These are phyloP conservation scores for Ashinkailepas kermadecensis DNA, from an alignment of 2,888 invertebrate genomes.

Conservation along the genomic window DNA sequence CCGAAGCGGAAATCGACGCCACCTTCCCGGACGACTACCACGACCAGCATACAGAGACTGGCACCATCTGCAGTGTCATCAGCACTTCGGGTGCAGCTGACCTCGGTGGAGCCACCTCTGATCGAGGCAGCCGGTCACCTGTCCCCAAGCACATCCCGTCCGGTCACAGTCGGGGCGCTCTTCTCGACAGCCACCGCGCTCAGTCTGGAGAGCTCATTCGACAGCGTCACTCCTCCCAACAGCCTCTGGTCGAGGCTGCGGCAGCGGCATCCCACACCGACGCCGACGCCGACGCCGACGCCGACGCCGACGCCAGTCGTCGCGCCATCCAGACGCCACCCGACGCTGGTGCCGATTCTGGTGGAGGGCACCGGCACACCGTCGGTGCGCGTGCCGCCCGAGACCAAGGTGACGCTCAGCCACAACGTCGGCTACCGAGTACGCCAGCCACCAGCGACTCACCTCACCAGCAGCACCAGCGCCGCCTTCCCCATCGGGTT, in stretches of 20 bases:
- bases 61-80: background rate
- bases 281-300: background rate
- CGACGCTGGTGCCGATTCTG: background rate
- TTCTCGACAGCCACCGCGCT: background rate
- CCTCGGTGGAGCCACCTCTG: background rate
- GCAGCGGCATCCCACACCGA: background rate
- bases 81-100: background rate
- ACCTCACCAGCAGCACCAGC: background rate
- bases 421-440: constrained; percentile 4
- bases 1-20: background rate
- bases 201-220: constrained; percentile 3
- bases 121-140: background rate
- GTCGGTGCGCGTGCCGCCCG: background rate
- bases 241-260: background rate
- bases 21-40: background rate
- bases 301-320: background rate
- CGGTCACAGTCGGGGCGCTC: background rate
- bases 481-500: constrained; percentile 46
- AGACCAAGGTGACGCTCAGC: background rate
- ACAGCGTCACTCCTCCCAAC: background rate
- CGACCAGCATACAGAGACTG: background rate
- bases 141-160: background rate
- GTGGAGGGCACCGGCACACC: constrained; percentile 1
- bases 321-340: background rate
- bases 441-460: background rate